Base-by-base conservation (phyloP, 2,113 vertebrate genomes). In the Lucifuga dentata region DNA sequence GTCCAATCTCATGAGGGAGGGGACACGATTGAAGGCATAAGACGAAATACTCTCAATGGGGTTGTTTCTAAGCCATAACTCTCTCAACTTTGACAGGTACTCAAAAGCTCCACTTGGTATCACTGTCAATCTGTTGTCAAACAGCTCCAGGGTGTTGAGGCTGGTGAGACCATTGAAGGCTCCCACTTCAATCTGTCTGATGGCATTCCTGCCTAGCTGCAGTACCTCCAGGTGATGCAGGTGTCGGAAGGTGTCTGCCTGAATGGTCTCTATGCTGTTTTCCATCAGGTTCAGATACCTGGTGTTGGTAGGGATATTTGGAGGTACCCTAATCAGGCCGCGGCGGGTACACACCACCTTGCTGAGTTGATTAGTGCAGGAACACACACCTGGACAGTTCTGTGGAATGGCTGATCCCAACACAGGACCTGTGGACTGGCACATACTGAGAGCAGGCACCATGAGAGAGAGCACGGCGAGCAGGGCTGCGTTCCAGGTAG, bases 91-190 rank as follows among this genome's bases (percentile, higher is more conserved):
- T 88, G 96, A 99, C 63, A 99, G 92, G 90, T 98, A 99, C 86
- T 99, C 98, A 43, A 99, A 99, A 82, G 98, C 98, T 53, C 98
- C 98, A 26, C 98, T 99, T 58, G 98, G 98, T 80, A 99, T 96
- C 79, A 97, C 97, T 0, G 98, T 99, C 81, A 99, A 81, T 89
- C 98, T 95, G 93, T 99, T 99, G 90, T 99, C 97, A 1, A 99
- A 98, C 73, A 99, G 93, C 90, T 98, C 98, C 92, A 99, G 75
- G 39, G 98, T 99, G 87, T 98, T 99, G 88, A 99, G 96, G 85
- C 95, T 99, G 89, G 97, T 95, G 81, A 99, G 80, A 36, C 98
- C 97, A 16, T 96, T 98, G 83, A 99, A 99, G 48, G 98, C 97
- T 35, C 98, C 98, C 73, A 99, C 98, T 92, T 99, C 98, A 45